A percentile compares a stretch with the other conserved stretches of the same genome.
Evolutionary conservation across 2,113 vertebrate species (phyloP).

Genomic region (Noturus placidus): DNA sequence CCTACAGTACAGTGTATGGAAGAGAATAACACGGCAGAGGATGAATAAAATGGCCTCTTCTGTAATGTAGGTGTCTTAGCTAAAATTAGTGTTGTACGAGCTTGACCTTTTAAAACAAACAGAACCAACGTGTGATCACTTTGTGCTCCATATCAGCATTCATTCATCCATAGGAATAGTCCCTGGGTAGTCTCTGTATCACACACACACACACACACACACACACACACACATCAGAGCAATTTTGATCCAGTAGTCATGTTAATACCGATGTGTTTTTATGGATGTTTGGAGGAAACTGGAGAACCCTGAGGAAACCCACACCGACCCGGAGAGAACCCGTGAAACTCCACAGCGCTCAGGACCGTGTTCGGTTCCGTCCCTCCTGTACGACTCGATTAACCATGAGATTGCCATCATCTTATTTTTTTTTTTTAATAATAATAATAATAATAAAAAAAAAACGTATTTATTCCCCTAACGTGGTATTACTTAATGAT

Average conservation of each 20-base stretch:
- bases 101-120: too few relatives aligned
- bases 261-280: background rate
- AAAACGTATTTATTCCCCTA: too few relatives aligned
- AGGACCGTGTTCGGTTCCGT: too few relatives aligned
- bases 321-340: background rate
- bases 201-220: background rate
- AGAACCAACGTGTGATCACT: too few relatives aligned
- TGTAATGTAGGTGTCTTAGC: background rate
- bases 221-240: background rate
- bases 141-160: background rate
- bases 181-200: background rate
- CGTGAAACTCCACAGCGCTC: too few relatives aligned
- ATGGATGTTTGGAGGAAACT: background rate
- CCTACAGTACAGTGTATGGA: background rate
- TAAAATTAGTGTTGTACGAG: background rate
- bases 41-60: too few relatives aligned
- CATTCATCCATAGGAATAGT: background rate
- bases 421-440: background rate
- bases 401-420: background rate
- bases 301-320: background rate
- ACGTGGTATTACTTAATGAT: background rate
- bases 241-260: background rate
- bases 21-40: background rate
- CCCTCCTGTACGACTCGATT: too few relatives aligned
- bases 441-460: too few relatives aligned